These are phyloP conservation scores for Polyploca ridens DNA, from an alignment of 2,888 invertebrate genomes.

Conservation along the genomic window DNA sequence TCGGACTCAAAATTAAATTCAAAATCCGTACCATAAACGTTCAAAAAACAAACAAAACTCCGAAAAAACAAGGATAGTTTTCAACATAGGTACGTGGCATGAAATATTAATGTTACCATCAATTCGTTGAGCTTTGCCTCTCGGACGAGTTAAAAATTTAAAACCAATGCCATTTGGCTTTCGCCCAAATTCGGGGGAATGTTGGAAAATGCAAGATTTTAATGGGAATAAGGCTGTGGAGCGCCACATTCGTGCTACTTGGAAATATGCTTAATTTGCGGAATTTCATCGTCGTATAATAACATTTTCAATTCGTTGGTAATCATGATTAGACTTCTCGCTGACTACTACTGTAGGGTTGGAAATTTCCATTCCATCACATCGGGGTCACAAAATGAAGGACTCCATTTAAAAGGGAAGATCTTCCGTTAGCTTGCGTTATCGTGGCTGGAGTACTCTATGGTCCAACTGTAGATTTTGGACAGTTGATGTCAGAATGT, in stretches of 20 bases:
- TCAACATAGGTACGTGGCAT: conserved; percentile 35
- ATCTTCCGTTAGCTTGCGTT: too few species aligned
- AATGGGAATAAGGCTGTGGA: conserved; percentile 31
- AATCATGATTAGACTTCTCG: too few species aligned
- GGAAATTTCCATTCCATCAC: too few species aligned
- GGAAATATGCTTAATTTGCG: conserved; percentile 20
- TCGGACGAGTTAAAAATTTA: conserved; percentile 64
- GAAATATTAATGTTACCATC: conserved; percentile 65
- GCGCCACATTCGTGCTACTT: background rate
- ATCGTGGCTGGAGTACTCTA: too few species aligned
- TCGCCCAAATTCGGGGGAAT: conserved; percentile 48
- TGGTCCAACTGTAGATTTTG: too few species aligned
- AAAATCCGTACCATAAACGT: conserved; percentile 24
- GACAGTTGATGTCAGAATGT: too few species aligned
- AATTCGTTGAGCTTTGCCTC: conserved; percentile 52
- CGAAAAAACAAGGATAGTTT: conserved; percentile 7
- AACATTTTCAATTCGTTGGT: background rate
- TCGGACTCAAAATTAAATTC: background rate
- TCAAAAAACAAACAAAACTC: background rate
- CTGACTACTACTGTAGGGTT: too few species aligned
- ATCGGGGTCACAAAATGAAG: too few species aligned
- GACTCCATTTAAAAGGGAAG: too few species aligned
- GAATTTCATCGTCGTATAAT: conserved; percentile 10
- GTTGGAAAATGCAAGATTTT: conserved; percentile 27
- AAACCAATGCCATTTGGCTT: conserved; percentile 72